These are phyloP conservation scores for Congeria kusceri DNA, from an alignment of 2,888 invertebrate species.

Conservation along the genomic window DNA sequence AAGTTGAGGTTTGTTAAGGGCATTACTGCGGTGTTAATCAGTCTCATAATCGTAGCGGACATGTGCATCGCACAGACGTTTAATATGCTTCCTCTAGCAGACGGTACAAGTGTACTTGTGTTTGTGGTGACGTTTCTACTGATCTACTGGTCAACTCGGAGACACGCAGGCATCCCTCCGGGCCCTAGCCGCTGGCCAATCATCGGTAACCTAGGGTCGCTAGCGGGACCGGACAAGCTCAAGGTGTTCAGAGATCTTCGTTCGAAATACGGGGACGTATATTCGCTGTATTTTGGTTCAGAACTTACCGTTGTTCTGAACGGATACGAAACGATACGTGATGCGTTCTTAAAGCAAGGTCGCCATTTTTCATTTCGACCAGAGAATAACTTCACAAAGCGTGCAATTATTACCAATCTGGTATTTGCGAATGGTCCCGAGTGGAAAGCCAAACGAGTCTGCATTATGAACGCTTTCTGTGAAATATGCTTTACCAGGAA, in stretches of 20 bases:
- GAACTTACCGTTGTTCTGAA: conserved; percentile 36
- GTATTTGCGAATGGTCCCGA: conserved; percentile 30
- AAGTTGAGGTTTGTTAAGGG: no score
- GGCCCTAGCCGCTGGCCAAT: conserved; percentile 44
- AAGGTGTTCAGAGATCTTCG: conserved; percentile 20
- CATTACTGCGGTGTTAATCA: no score
- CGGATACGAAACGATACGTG: conserved; percentile 37
- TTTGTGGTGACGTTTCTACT: conserved; percentile 17
- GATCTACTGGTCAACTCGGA: conserved; percentile 6
- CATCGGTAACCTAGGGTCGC: conserved; percentile 37
- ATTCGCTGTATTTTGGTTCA: conserved; percentile 33
- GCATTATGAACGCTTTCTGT: conserved; percentile 27
- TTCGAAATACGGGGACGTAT: conserved; percentile 48
- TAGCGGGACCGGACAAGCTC: conserved; percentile 11
- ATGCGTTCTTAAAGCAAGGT: conserved; percentile 42
- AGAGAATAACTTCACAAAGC: not conserved
- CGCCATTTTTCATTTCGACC: conserved; percentile 37
- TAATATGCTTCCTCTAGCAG: no score
- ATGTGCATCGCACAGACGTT: no score
- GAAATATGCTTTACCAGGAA: conserved; percentile 48
- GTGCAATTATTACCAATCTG: conserved; percentile 10
- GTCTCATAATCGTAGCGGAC: no score
- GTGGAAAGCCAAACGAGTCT: conserved; percentile 53
- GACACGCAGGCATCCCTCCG: conserved; percentile 27
- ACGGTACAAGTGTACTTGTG: conserved; percentile 4